A percentile compares a stretch with the other conserved stretches of the same genome.
Evolutionary conservation across 2,888 invertebrate genomes (phyloP).

Genomic region (Ornithoptera alexandrae): DNA sequence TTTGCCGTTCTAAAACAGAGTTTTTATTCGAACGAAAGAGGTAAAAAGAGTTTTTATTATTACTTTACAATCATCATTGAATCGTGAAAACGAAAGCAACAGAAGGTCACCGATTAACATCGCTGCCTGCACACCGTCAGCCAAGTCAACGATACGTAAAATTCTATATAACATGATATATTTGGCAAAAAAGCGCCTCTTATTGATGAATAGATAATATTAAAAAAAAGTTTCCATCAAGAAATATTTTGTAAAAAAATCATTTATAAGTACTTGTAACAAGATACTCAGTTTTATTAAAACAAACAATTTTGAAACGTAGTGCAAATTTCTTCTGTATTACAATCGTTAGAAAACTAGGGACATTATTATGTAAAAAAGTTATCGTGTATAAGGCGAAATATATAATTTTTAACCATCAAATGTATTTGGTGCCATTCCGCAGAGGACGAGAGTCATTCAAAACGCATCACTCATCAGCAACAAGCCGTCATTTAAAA

Average conservation of each 20-base stretch:
- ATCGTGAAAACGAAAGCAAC: slow-evolving; percentile 60
- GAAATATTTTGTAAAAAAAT: slow-evolving; percentile 30
- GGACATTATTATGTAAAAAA: not conserved
- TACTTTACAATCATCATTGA: slow-evolving; percentile 41
- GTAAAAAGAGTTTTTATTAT: not conserved
- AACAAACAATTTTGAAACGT: not conserved
- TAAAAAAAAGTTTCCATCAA: not conserved
- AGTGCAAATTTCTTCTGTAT: not conserved
- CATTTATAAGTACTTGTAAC: slow-evolving; percentile 16
- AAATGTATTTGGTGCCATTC: slow-evolving; percentile 52
- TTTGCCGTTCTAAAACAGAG: too few relatives aligned
- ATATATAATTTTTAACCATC: slow-evolving; percentile 46
- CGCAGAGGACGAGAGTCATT: slow-evolving; percentile 65
- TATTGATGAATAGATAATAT: slow-evolving; percentile 64
- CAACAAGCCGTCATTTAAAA: slow-evolving; percentile 60
- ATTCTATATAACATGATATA: slow-evolving; percentile 65
- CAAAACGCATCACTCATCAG: slow-evolving; percentile 73
- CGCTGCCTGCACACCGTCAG: slow-evolving; percentile 70
- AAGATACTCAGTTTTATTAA: too few relatives aligned
- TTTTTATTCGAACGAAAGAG: not conserved
- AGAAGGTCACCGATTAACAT: slow-evolving; percentile 65
- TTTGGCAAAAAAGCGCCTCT: slow-evolving; percentile 52
- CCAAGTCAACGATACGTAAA: slow-evolving; percentile 56
- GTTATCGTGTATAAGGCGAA: not conserved
- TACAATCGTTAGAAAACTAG: not conserved